These are phyloP conservation scores for Melieria crassipennis DNA, from an alignment of 2,888 invertebrate genomes.

Conservation along the genomic window DNA sequence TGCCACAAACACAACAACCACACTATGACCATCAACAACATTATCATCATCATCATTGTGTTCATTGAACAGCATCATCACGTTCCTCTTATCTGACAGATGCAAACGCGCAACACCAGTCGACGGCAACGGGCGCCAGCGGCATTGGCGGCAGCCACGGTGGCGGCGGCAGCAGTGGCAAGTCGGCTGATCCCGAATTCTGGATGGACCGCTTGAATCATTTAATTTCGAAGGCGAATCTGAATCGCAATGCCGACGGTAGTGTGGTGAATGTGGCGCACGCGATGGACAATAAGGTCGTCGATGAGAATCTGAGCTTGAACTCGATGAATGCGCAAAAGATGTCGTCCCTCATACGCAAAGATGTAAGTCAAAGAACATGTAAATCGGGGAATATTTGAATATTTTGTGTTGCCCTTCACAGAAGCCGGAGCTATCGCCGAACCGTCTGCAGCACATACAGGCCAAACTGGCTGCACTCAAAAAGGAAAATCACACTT, in stretches of 20 bases:
- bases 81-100: conserved; percentile 47
- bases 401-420: conserved; percentile 33
- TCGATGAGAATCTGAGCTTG: conserved; percentile 65
- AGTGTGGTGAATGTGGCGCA: conserved; percentile 42
- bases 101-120: conserved; percentile 47
- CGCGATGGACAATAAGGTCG: conserved; percentile 64
- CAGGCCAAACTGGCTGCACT: conserved; percentile 66
- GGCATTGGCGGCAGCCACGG: conserved; percentile 35
- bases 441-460: conserved; percentile 64
- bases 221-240: conserved; percentile 55
- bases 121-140: conserved; percentile 29
- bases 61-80: conserved; percentile 30
- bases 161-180: conserved; percentile 34
- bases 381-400: neutral
- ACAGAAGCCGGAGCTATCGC: conserved; percentile 64
- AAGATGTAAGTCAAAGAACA: conserved; percentile 54
- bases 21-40: conserved; percentile 13
- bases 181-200: conserved; percentile 58
- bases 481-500: conserved; percentile 62
- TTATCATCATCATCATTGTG: neutral
- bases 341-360: conserved; percentile 60
- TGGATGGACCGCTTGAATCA: conserved; percentile 65
- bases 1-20: neutral
- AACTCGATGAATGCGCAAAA: conserved; percentile 60
- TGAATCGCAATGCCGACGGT: conserved; percentile 53